Conservation (phyloP, 2,888 invertebrate genomes). For the Craniophora ligustri region DNA sequence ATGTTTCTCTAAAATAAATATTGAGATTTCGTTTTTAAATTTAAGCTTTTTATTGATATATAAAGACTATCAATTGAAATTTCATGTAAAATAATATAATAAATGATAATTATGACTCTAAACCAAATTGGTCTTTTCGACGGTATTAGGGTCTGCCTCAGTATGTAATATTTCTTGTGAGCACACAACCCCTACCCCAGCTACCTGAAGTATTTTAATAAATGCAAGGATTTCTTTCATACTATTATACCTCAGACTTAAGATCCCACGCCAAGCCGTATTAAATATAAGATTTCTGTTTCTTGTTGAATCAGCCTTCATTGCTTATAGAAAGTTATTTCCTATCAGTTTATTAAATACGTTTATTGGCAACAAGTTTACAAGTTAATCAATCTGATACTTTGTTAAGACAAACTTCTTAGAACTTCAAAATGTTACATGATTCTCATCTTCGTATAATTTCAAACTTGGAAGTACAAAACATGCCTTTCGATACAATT, state of each 20-base stretch:
- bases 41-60: not conserved
- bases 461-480: too few species aligned
- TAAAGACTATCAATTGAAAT: too few species aligned
- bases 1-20: not conserved
- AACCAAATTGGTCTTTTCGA: too few species aligned
- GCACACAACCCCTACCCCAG: constrained; percentile 3
- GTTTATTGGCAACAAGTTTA: constrained; percentile 50
- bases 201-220: constrained; percentile 33
- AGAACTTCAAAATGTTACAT: constrained; percentile 12
- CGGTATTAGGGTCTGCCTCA: not conserved
- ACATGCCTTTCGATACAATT: too few species aligned
- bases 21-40: not conserved
- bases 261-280: constrained; percentile 60
- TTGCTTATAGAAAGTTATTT: constrained; percentile 62
- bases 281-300: constrained; percentile 78
- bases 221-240: constrained; percentile 41
- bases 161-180: constrained; percentile 3
- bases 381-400: constrained; percentile 45
- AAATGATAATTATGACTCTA: too few species aligned
- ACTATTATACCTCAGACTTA: constrained; percentile 53
- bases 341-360: constrained; percentile 61
- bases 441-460: constrained; percentile 4
- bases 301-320: constrained; percentile 72
- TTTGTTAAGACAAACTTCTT: constrained; percentile 31
- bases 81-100: too few species aligned